Evolutionary conservation across 1,140 invertebrate species (phyloP).

Genomic region (Diabrotica undecimpunctata): DNA sequence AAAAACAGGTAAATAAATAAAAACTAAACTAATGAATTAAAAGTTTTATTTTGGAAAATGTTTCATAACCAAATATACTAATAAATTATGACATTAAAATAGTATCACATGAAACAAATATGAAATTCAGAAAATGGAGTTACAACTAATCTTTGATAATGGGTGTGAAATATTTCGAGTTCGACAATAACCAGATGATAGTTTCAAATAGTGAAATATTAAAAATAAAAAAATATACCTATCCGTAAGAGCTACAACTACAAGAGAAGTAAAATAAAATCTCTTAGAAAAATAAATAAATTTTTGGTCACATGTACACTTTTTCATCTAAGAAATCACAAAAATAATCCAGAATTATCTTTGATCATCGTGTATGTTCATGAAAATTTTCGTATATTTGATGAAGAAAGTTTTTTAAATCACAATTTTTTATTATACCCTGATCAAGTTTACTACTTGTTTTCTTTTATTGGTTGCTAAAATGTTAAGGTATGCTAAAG

Average conservation of each 20-base stretch:
- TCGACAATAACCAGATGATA: not conserved
- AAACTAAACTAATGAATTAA: not conserved
- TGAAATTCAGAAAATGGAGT: not conserved
- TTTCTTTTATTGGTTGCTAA: no score
- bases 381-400: no score
- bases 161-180: not conserved
- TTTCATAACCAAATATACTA: not conserved
- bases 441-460: no score
- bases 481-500: no score
- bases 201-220: not conserved
- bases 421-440: no score
- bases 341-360: constrained; percentile 3
- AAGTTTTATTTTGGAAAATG: not conserved
- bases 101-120: constrained; percentile 1
- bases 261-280: constrained; percentile 7
- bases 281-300: constrained; percentile 31
- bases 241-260: not conserved
- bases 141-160: not conserved
- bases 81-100: not conserved
- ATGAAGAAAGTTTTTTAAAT: no score
- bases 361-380: no score
- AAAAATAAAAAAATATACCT: not conserved
- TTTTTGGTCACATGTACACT: constrained; percentile 25
- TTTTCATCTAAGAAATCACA: constrained; percentile 28
- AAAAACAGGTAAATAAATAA: no score